phyloP scores from a whole-genome alignment of 2,888 invertebrate species.

The Germaria angustata region DNA sequence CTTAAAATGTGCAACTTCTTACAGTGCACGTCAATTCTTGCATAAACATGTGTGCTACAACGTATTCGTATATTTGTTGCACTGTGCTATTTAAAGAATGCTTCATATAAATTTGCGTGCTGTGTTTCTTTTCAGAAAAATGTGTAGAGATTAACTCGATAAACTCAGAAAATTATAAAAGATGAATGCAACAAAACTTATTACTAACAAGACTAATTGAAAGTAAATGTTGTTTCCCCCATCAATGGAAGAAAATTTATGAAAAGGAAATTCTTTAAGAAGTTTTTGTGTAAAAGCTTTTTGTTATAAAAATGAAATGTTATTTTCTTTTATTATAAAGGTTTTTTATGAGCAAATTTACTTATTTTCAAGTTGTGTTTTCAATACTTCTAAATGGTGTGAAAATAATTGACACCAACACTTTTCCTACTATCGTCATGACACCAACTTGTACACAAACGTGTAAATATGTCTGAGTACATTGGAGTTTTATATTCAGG shows the following conservation, averaged over 20 bases:
- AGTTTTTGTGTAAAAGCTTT: background rate
- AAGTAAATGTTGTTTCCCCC: background rate
- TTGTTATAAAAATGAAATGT: conserved; percentile 4
- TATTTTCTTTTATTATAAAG: background rate
- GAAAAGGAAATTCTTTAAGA: background rate
- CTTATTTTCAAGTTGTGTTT: background rate
- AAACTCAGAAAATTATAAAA: no score
- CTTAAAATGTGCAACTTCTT: background rate
- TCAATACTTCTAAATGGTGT: conserved; percentile 53
- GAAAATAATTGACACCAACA: conserved; percentile 65
- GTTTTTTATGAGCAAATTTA: background rate
- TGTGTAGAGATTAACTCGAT: no score
- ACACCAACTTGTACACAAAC: background rate
- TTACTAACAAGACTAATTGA: no score
- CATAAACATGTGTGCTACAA: background rate
- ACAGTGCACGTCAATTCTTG: background rate
- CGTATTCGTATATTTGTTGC: background rate
- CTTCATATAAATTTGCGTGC: no score
- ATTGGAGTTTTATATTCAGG: conserved; percentile 15
- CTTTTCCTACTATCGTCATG: background rate
- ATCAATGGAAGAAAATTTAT: background rate
- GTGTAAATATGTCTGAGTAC: background rate
- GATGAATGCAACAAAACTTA: no score
- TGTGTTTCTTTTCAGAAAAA: no score
- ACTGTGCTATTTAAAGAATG: background rate